Evolutionary conservation across 1,140 invertebrate species (phyloP), one percentile per base, ranked within the genome.

Genomic region (Aethina tumida): DNA sequence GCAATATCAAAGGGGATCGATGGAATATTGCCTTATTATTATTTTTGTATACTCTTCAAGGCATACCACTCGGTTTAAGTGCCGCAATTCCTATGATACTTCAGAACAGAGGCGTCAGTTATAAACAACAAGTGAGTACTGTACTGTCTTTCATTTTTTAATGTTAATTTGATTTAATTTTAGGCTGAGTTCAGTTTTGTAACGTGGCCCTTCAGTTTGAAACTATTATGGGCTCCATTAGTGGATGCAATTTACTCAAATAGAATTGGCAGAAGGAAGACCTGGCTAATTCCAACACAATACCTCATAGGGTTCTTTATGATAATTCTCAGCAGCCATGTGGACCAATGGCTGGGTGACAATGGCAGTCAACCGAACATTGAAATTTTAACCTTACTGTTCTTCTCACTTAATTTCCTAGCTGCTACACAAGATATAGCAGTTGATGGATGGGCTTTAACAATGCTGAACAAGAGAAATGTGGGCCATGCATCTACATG

Each of bases 351-450:
- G 76, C 60, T 96, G 14, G 85, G 84, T 7, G 67, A 73, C 6
- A 63, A 75, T 20, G 64, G 63, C 0, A 55, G 53, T 2, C 55
- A 70, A n/a, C 88, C 92, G 1, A 83, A 86, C 57, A 85, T 97
- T 33, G 69, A 68, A 17, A 59, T 84, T 17, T 64, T 99, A 4
- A 96, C 93, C 5, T 50, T 73, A 13, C 70, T 91, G 30, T 99
- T 99, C 67, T 89, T 99, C 57, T 67, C 75, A 33, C 68, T 99
- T 1, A 97, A 97, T 55, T 96, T 98, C 53, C 68, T 99, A 32
- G 95, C 94, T 8, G 95, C 97, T 2, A 99, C 95, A 14, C 97
- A 99, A 69, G 97, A 99, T 65, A 98, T 99, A 59, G 95, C 94
- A 35, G 95, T 99, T 1, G 97, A 99, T 75, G 97, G 97, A 2